A percentile compares a stretch with the other conserved stretches of the same genome.
phyloP scores from a whole-genome alignment of 2,797 vertebrate species.

The Microctenopoma lineatum region DNA sequence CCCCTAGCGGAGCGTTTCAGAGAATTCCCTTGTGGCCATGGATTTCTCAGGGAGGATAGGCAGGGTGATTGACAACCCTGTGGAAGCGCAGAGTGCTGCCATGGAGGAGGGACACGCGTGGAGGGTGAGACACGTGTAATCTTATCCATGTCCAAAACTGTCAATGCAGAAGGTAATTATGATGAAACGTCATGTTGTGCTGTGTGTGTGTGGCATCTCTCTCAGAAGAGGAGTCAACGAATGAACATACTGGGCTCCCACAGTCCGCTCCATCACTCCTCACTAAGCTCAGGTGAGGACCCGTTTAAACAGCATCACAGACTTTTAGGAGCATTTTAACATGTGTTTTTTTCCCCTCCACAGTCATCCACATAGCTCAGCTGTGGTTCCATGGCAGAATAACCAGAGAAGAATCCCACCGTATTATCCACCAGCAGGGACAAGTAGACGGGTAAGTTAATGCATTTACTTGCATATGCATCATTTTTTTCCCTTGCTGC shows the following conservation, averaged over 20 bases:
- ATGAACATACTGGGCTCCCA: slow-evolving; percentile 93
- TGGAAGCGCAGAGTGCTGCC: slow-evolving; percentile 95
- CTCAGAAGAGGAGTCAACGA: slow-evolving; percentile 95
- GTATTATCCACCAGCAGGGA: slow-evolving; percentile 96
- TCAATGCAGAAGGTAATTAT: background rate
- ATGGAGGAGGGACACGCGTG: slow-evolving; percentile 98
- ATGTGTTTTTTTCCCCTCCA: background rate
- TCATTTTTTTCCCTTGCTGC: background rate
- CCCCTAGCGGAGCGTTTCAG: slow-evolving; percentile 95
- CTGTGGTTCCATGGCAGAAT: slow-evolving; percentile 98
- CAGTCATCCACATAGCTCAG: slow-evolving; percentile 97
- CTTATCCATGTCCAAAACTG: background rate
- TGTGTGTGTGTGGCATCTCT: slow-evolving; percentile 57
- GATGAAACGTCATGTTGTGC: slow-evolving; percentile 27
- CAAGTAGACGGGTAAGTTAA: slow-evolving; percentile 94
- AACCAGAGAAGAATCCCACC: slow-evolving; percentile 96
- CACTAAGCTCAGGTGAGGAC: slow-evolving; percentile 90
- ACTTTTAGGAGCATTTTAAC: background rate
- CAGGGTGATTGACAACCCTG: slow-evolving; percentile 97
- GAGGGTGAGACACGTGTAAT: slow-evolving; percentile 87
- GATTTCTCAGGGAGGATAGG: slow-evolving; percentile 99
- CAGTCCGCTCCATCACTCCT: slow-evolving; percentile 93
- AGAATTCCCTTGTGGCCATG: slow-evolving; percentile 99
- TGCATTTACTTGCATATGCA: background rate
- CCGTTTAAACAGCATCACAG: background rate